Conservation (phyloP, 1,140 invertebrate species). For the Cotesia glomerata region DNA sequence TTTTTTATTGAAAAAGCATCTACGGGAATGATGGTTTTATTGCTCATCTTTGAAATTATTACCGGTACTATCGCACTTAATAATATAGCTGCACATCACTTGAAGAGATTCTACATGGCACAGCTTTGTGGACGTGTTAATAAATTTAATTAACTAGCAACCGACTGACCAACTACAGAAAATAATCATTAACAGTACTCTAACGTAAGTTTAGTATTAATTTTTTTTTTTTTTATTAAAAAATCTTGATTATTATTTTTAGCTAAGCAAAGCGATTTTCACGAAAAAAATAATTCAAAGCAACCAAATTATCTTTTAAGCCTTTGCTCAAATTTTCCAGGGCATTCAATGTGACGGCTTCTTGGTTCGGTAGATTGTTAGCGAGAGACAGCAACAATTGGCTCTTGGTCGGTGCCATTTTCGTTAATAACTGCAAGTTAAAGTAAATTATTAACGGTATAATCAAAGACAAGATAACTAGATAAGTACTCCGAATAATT, state of each 20-base stretch:
- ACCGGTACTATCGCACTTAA: conserved; percentile 71
- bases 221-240: background rate
- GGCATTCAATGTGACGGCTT: conserved; percentile 43
- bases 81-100: conserved; percentile 67
- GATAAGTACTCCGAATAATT: conserved; percentile 68
- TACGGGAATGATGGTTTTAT: conserved; percentile 70
- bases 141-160: conserved; percentile 14
- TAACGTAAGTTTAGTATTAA: background rate
- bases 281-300: conserved; percentile 47
- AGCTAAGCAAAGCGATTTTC: conserved; percentile 39
- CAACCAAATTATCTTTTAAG: conserved; percentile 46
- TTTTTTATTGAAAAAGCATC: conserved; percentile 72
- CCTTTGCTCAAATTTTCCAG: conserved; percentile 45
- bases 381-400: conserved; percentile 51
- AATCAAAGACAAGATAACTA: conserved; percentile 36
- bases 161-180: too few species aligned
- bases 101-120: conserved; percentile 59
- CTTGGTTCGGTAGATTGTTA: conserved; percentile 41
- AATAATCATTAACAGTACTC: too few species aligned
- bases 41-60: conserved; percentile 73
- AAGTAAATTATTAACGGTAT: too few species aligned
- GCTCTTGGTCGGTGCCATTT: conserved; percentile 53
- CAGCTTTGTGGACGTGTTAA: conserved; percentile 53
- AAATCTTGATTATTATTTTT: background rate
- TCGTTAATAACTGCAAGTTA: conserved; percentile 38